A percentile compares a stretch with the other conserved stretches of the same genome.
Evolutionary conservation across 2,113 vertebrate species (phyloP).

Genomic region (Psammodynastes pulverulentus): DNA sequence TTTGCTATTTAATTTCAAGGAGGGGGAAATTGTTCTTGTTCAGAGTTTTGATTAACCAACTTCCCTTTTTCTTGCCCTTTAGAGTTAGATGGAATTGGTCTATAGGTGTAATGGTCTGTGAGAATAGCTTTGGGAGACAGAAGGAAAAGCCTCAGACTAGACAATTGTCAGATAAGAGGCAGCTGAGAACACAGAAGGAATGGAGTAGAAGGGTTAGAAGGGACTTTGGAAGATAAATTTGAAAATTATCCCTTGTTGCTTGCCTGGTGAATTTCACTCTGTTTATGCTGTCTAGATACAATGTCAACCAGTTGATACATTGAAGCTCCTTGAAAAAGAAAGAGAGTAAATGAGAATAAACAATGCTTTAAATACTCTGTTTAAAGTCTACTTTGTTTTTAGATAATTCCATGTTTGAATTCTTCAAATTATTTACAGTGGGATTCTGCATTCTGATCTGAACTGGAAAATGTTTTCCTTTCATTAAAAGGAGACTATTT

Average conservation of each 20-base stretch:
- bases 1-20: not conserved
- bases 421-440: slow-evolving; percentile 18
- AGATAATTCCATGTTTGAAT: slow-evolving; percentile 23
- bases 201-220: not conserved
- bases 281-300: not conserved
- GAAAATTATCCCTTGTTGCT: not conserved
- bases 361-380: slow-evolving; percentile 1
- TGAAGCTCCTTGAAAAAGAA: not conserved
- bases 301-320: not conserved
- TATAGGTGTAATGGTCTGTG: not conserved
- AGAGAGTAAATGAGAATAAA: not conserved
- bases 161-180: not conserved
- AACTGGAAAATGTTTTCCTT: slow-evolving; percentile 45
- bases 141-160: not conserved
- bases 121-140: not conserved
- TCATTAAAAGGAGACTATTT: slow-evolving; percentile 24
- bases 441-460: slow-evolving; percentile 22
- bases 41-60: not conserved
- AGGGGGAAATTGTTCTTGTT: not conserved
- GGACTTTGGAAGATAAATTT: not conserved
- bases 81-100: not conserved
- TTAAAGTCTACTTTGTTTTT: slow-evolving; percentile 3
- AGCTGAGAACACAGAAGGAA: not conserved
- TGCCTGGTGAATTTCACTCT: not conserved
- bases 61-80: not conserved